These are phyloP conservation scores for Carassius gibelio DNA, from an alignment of 2,113 vertebrate genomes.

Conservation along the genomic window DNA sequence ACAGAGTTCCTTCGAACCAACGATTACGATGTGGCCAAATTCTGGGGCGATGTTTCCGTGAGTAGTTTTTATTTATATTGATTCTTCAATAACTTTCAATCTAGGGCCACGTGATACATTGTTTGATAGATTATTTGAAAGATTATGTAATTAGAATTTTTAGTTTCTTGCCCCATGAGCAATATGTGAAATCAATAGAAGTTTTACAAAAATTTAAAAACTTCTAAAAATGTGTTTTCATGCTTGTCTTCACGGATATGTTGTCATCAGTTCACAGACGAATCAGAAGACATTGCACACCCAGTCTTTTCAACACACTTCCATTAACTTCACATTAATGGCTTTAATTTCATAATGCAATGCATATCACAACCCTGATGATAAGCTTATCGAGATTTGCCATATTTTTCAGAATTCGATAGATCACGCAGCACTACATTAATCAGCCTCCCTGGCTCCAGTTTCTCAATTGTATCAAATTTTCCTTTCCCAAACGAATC, in stretches of 20 bases:
- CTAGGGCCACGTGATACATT: too few species aligned
- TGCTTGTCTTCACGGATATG: background rate
- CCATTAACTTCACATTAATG: slow-evolving; percentile 4
- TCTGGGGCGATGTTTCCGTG: slow-evolving; percentile 98
- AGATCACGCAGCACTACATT: slow-evolving; percentile 23
- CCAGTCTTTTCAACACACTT: background rate
- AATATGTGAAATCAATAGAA: background rate
- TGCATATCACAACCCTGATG: background rate
- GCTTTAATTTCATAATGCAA: background rate
- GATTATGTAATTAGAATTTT: background rate
- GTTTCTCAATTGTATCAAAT: slow-evolving; percentile 26
- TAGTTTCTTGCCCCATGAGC: background rate
- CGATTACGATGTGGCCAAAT: slow-evolving; percentile 91
- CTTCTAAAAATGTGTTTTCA: background rate
- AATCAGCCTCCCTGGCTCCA: slow-evolving; percentile 2
- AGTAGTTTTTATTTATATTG: slow-evolving; percentile 66
- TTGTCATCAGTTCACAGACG: background rate
- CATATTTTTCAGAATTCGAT: background rate
- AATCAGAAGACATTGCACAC: background rate
- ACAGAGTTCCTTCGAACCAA: slow-evolving; percentile 93
- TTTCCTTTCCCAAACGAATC: background rate
- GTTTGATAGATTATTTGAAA: background rate
- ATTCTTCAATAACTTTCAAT: background rate
- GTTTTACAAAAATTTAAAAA: background rate
- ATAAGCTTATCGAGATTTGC: slow-evolving; percentile 5